Conservation (phyloP, 23 tunicate genomes). For the Pegea sp. region DNA sequence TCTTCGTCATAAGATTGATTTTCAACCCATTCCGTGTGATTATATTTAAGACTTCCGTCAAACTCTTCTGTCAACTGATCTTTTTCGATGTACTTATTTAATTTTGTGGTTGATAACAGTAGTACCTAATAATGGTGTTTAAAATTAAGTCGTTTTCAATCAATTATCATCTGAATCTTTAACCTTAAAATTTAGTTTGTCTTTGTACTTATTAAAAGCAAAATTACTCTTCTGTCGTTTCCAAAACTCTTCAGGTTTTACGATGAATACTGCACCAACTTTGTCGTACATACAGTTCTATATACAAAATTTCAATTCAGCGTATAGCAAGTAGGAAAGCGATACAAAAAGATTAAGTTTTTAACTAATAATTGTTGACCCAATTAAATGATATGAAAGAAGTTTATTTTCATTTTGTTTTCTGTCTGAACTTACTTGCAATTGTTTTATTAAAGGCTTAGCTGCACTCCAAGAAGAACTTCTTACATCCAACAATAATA, state of each 20-base stretch:
- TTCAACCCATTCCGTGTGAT: slow-evolving; percentile 48
- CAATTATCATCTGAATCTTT: too few relatives aligned
- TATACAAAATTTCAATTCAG: neutral
- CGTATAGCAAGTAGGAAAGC: too few relatives aligned
- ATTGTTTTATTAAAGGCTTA: slow-evolving; percentile 32
- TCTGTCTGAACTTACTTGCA: too few relatives aligned
- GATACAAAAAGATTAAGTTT: too few relatives aligned
- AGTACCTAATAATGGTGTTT: too few relatives aligned
- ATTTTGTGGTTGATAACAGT: slow-evolving; percentile 37
- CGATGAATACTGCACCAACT: slow-evolving; percentile 28
- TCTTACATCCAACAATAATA: slow-evolving; percentile 32
- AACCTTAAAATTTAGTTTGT: slow-evolving; percentile 27
- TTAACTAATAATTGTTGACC: too few relatives aligned
- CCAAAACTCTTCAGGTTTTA: slow-evolving; percentile 70
- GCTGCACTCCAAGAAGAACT: slow-evolving; percentile 42
- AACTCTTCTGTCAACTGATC: slow-evolving; percentile 36
- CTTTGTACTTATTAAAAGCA: slow-evolving; percentile 32
- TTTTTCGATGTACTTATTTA: slow-evolving; percentile 23
- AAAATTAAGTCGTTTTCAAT: too few relatives aligned
- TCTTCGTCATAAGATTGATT: slow-evolving; percentile 30
- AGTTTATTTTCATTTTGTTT: too few relatives aligned
- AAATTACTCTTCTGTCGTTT: slow-evolving; percentile 37
- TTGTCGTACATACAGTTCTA: slow-evolving; percentile 8
- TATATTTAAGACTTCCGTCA: slow-evolving; percentile 39
- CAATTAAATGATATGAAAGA: too few relatives aligned